Evolutionary conservation across 2,888 invertebrate genomes (phyloP), one percentile per base, ranked within the genome.

Genomic region (Heterodera filipjevi): DNA sequence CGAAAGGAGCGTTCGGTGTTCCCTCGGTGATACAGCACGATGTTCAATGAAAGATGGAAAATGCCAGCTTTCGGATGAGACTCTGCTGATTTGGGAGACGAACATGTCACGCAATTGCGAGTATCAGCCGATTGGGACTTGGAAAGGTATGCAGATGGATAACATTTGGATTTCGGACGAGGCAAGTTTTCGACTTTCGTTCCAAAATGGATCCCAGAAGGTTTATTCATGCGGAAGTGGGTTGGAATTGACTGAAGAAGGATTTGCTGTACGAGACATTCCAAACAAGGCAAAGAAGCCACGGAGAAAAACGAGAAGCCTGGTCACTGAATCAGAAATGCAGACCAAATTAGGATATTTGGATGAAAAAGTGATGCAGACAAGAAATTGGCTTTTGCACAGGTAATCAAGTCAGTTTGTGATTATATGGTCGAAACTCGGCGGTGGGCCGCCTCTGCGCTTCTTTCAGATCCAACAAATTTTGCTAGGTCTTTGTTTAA

Each of bases 151-250:
- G 22, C 39, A 39, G 0, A 3, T 72, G 44, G 72, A 39, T 8
- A 22, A 72, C 10, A 32, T 39, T 8, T 72, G 72, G 72, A 39
- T 71, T 3, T 71, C 71, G 16, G 71, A 71, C 1, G 71, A 71
- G 14, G 53, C 53, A 19, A 71, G 53, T 27, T 39, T 71, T 71
- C n/a, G 71, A 0, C 35, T 71, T 5, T 19, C 71, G 0, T 35
- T 71, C 14, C 12, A 27, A 10, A 59, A 22, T 27, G 27, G 5
- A 5, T 6, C n/a, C 19, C 8, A 5, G 0, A 59, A 59, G 12
- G 59, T n/a, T 16, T 49, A 49, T 49, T 49, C 46, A 49, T 49
- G 46, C 14, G 46, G 46, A 49, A 14, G 6, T 49, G 46, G 46
- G 2, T 19, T 49, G 46, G 46, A 49, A 49, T 19, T 49, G 14